phyloP scores from a whole-genome alignment of 2,888 invertebrate genomes.

The Ectropis crepuscularia region DNA sequence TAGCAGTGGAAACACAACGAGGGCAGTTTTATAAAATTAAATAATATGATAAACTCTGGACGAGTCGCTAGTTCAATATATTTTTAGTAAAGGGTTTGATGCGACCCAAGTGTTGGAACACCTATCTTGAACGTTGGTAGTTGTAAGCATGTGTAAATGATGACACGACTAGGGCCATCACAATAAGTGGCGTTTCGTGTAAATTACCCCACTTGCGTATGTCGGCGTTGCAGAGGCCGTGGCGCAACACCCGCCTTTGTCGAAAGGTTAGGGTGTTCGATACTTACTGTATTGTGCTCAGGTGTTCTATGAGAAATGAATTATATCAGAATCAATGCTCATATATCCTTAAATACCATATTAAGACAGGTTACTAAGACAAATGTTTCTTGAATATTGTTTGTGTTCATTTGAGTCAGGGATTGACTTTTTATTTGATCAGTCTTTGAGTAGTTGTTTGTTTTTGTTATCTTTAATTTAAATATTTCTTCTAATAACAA shows the following conservation, averaged over 20 bases:
- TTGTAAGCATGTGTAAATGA: conserved; percentile 26
- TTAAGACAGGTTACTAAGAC: not conserved
- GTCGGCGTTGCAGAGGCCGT: conserved; percentile 46
- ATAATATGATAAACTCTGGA: not conserved
- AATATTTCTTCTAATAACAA: too few relatives aligned
- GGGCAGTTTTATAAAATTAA: not conserved
- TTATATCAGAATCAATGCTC: not conserved
- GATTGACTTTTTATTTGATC: too few relatives aligned
- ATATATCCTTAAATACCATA: not conserved
- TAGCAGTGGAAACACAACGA: not conserved
- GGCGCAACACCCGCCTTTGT: conserved; percentile 56
- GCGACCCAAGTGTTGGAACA: not conserved
- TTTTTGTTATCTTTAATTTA: too few relatives aligned
- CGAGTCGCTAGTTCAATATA: not conserved
- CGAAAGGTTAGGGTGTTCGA: conserved; percentile 60
- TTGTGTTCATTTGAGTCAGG: too few relatives aligned
- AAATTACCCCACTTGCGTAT: conserved; percentile 52
- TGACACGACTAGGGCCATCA: conserved; percentile 37
- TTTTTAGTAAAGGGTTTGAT: not conserved
- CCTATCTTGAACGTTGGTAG: conserved; percentile 7
- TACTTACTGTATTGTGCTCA: conserved; percentile 12
- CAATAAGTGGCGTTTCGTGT: conserved; percentile 61
- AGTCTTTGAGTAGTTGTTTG: too few relatives aligned
- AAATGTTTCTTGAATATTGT: too few relatives aligned
- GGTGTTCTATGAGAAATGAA: conserved; percentile 1